Conservation (phyloP, 2,888 invertebrate genomes). For the Thymelicus acteon region DNA sequence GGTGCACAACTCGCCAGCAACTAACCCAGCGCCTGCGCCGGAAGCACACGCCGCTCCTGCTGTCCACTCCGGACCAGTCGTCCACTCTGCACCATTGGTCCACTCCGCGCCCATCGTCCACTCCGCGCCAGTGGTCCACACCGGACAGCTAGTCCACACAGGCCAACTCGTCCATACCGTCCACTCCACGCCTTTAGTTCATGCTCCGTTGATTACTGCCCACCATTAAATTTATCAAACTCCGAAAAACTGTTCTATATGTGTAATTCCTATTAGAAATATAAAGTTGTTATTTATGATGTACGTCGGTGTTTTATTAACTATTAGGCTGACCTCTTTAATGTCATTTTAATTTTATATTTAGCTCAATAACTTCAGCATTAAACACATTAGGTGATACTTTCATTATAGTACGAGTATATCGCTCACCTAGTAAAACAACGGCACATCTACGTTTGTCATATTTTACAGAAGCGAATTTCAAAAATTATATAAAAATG, state of each 20-base stretch:
- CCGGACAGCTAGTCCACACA: conserved; percentile 51
- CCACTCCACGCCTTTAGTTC: conserved; percentile 48
- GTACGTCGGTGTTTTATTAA: conserved; percentile 17
- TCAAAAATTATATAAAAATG: too few relatives aligned
- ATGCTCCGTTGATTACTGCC: conserved; percentile 52
- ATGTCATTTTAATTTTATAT: too few relatives aligned
- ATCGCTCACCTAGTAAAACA: too few relatives aligned
- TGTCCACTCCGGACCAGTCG: conserved; percentile 45
- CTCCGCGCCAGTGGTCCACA: conserved; percentile 45
- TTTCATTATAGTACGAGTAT: too few relatives aligned
- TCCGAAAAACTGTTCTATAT: conserved; percentile 35
- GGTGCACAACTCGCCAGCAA: conserved; percentile 73
- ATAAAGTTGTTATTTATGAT: conserved; percentile 58
- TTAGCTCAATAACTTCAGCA: too few relatives aligned
- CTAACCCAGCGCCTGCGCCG: conserved; percentile 59
- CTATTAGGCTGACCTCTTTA: neutral
- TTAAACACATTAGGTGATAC: too few relatives aligned
- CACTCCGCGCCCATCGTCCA: conserved; percentile 45
- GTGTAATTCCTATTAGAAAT: conserved; percentile 55
- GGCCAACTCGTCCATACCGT: conserved; percentile 50
- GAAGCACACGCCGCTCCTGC: conserved; percentile 45
- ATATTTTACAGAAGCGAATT: too few relatives aligned
- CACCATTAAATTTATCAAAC: conserved; percentile 57
- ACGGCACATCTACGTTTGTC: too few relatives aligned
- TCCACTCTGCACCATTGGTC: conserved; percentile 49